Conservation (phyloP, 2,888 invertebrate species). For the Carterocephalus palaemon region DNA sequence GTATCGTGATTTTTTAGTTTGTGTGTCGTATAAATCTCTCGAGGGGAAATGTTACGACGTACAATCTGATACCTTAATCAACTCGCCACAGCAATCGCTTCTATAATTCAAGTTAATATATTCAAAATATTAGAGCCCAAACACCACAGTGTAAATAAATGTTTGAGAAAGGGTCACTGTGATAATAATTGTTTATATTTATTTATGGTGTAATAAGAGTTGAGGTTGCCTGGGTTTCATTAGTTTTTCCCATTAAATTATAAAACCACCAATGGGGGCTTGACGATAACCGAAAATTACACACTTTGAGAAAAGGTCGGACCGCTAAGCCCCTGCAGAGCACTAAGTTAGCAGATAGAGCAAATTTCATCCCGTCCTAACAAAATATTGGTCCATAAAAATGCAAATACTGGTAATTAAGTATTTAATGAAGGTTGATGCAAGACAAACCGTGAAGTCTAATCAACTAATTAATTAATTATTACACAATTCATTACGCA, state of each 20-base stretch:
- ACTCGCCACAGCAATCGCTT: not conserved
- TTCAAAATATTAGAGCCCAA: too few relatives aligned
- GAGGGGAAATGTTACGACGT: constrained; percentile 14
- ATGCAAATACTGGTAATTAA: constrained; percentile 17
- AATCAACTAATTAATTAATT: constrained; percentile 24
- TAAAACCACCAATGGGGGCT: constrained; percentile 6
- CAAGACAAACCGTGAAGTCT: constrained; percentile 17
- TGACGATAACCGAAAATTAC: constrained; percentile 16
- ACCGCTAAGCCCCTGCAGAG: constrained; percentile 17
- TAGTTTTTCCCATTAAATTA: constrained; percentile 16
- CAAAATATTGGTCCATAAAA: constrained; percentile 25
- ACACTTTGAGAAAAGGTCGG: constrained; percentile 19
- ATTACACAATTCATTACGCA: constrained; percentile 10
- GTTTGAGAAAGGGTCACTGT: too few relatives aligned
- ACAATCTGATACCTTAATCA: constrained; percentile 10
- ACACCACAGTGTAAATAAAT: too few relatives aligned
- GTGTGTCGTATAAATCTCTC: constrained; percentile 13
- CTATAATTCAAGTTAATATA: too few relatives aligned
- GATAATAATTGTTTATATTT: too few relatives aligned
- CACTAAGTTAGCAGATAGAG: constrained; percentile 19
- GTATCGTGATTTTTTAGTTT: constrained; percentile 6
- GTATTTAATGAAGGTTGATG: constrained; percentile 13
- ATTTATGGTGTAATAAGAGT: not conserved
- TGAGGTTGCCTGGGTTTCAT: not conserved
- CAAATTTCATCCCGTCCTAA: constrained; percentile 27